These are phyloP conservation scores for Syrrhaptes paradoxus DNA, from an alignment of 2,113 vertebrate species.

Conservation along the genomic window DNA sequence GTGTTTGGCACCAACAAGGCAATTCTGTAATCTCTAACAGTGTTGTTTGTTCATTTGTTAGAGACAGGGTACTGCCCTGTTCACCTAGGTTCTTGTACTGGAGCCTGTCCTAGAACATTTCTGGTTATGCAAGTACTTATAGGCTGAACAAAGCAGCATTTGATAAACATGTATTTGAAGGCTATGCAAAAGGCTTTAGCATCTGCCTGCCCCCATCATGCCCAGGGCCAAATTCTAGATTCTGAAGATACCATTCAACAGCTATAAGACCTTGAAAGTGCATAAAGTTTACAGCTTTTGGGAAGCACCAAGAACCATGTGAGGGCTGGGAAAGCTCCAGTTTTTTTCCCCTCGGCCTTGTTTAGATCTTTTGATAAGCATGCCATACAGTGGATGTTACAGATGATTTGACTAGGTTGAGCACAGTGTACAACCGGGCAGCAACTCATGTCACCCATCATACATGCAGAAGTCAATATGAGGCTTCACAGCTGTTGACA, in stretches of 20 bases:
- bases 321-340: background rate
- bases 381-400: background rate
- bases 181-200: background rate
- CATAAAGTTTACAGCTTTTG: background rate
- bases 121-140: background rate
- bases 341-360: background rate
- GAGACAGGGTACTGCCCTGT: background rate
- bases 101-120: background rate
- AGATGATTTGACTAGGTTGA: background rate
- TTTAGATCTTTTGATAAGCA: background rate
- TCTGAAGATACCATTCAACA: background rate
- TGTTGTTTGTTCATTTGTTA: background rate
- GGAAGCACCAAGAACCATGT: background rate
- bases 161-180: background rate
- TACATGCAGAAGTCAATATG: background rate
- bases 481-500: background rate
- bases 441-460: background rate
- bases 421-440: background rate
- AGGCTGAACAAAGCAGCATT: background rate
- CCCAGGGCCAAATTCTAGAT: background rate
- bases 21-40: accelerated
- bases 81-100: background rate
- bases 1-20: background rate
- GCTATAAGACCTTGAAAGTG: background rate
- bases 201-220: accelerated